Conservation (phyloP, 2,888 invertebrate genomes). For the Tubiluchus corallicola region DNA sequence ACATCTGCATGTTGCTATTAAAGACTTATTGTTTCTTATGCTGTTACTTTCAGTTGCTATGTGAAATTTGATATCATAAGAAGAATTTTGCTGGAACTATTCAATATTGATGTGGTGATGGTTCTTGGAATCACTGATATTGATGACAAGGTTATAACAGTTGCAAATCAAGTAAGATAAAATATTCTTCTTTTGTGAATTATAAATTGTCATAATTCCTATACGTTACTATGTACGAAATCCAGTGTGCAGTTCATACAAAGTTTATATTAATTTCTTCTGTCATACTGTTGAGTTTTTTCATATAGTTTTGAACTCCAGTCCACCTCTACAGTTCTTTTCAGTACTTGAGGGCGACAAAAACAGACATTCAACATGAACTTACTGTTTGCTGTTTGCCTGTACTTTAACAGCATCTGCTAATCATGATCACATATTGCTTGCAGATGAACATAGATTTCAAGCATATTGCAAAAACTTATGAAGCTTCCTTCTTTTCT, state of each 20-base stretch:
- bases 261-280: no score
- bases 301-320: no score
- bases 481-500: slow-evolving; percentile 61
- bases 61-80: slow-evolving; percentile 70
- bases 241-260: neutral
- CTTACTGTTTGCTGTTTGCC: neutral
- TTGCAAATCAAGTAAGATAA: slow-evolving; percentile 34
- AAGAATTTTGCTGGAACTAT: slow-evolving; percentile 52
- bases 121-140: slow-evolving; percentile 84
- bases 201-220: neutral
- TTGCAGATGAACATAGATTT: slow-evolving; percentile 35
- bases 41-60: slow-evolving; percentile 36
- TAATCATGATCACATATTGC: no score
- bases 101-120: slow-evolving; percentile 54
- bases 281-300: no score
- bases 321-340: no score
- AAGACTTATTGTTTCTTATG: neutral
- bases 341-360: no score
- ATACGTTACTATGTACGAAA: neutral
- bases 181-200: neutral
- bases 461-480: slow-evolving; percentile 39
- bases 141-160: slow-evolving; percentile 78
- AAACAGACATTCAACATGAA: no score
- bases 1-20: no score
- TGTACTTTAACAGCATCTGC: slow-evolving; percentile 5